A percentile compares a stretch with the other conserved stretches of the same genome.
Evolutionary conservation across 2,797 vertebrate species (phyloP).

Genomic region (Myoxocephalus aenaeus): DNA sequence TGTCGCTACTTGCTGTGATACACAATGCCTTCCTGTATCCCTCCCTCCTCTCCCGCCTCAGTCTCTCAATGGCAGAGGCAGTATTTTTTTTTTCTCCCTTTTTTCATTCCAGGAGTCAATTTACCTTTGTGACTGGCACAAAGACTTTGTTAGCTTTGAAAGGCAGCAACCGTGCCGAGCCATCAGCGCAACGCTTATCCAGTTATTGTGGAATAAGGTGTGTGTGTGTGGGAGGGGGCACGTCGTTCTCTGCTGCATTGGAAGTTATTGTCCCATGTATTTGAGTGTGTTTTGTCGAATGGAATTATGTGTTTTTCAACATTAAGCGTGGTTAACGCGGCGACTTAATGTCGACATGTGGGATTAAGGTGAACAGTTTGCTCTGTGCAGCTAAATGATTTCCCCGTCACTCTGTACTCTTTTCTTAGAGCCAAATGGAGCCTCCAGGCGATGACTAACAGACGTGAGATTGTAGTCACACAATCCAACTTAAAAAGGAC

Average conservation of each 20-base stretch:
- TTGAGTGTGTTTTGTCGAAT: conserved; percentile 26
- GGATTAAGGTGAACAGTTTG: conserved; percentile 9
- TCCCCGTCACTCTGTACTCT: neutral
- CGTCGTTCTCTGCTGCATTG: neutral
- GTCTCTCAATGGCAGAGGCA: conserved; percentile 30
- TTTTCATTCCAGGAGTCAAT: conserved; percentile 47
- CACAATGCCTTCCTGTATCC: conserved; percentile 32
- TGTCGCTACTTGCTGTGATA: conserved; percentile 51
- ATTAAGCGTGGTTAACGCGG: conserved; percentile 7
- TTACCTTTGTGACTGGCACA: conserved; percentile 59
- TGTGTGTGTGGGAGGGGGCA: neutral
- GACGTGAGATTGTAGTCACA: neutral
- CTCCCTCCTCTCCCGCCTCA: conserved; percentile 1
- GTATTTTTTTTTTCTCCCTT: conserved; percentile 16
- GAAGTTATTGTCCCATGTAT: conserved; percentile 25
- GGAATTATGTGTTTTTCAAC: conserved; percentile 6
- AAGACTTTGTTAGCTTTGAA: conserved; percentile 51
- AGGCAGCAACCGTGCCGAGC: conserved; percentile 33
- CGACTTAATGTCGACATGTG: neutral
- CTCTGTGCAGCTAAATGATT: conserved; percentile 8
- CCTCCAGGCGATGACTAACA: neutral
- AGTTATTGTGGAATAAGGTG: conserved; percentile 23
- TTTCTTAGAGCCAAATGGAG: neutral
- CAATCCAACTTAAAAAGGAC: neutral
- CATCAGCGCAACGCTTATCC: conserved; percentile 34